phyloP scores from a whole-genome alignment of 1,140 invertebrate genomes.

The Formica exsecta region DNA sequence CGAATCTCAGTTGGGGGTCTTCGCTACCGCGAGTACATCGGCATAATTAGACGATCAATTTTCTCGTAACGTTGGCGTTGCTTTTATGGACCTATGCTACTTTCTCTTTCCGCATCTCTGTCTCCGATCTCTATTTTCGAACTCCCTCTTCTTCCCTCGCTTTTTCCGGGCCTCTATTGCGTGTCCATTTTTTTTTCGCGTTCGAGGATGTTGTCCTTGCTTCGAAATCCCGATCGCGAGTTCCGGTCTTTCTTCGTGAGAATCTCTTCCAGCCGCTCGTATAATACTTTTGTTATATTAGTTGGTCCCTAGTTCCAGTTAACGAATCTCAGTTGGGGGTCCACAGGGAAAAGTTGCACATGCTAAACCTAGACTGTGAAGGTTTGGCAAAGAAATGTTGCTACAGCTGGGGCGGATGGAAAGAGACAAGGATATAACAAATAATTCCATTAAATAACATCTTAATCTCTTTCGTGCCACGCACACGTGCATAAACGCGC shows the following conservation, averaged over 20 bases:
- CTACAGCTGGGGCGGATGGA: neutral
- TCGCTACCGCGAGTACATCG: slow-evolving; percentile 64
- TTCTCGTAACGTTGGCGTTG: slow-evolving; percentile 66
- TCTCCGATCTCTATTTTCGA: neutral
- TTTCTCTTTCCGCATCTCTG: neutral
- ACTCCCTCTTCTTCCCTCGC: too few relatives aligned
- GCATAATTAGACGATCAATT: slow-evolving; percentile 77
- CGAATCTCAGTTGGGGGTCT: too few relatives aligned
- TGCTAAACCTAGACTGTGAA: neutral
- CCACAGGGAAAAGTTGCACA: neutral
- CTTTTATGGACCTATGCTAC: neutral
- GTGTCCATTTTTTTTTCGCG: slow-evolving; percentile 10
- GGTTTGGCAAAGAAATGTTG: neutral
- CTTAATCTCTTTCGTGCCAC: neutral
- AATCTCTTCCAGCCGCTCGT: slow-evolving; percentile 3
- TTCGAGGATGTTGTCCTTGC: slow-evolving; percentile 10
- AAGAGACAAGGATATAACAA: neutral
- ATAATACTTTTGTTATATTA: slow-evolving; percentile 9
- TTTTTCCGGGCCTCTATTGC: neutral
- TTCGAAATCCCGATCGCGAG: neutral
- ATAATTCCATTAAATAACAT: slow-evolving; percentile 1
- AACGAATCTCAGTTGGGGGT: neutral
- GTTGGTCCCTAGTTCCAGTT: neutral
- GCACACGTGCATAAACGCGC: too few relatives aligned
- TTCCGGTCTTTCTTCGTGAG: slow-evolving; percentile 36